phyloP scores from a whole-genome alignment of 1,140 invertebrate genomes.

The Oncopeltus fasciatus region DNA sequence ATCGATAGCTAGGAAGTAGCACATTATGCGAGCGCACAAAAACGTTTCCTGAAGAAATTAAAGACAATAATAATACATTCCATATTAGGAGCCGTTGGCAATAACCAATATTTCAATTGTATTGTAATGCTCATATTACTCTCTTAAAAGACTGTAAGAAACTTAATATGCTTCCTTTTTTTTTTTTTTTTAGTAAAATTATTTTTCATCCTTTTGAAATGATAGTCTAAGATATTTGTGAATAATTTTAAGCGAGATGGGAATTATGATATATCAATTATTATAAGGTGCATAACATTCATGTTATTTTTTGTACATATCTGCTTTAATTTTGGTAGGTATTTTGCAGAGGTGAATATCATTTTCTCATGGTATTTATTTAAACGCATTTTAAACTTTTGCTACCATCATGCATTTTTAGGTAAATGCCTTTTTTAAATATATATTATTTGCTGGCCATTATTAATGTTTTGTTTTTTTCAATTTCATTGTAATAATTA shows the following conservation, averaged over 20 bases:
- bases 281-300: neutral
- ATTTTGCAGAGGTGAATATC: neutral
- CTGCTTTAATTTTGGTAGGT: too few relatives aligned
- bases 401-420: too few relatives aligned
- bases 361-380: too few relatives aligned
- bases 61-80: constrained; percentile 7
- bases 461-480: too few relatives aligned
- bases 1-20: constrained; percentile 4
- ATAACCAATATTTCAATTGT: neutral
- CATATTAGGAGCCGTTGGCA: neutral
- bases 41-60: neutral
- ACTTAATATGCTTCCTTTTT: constrained; percentile 1
- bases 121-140: neutral
- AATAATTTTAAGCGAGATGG: neutral
- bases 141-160: constrained; percentile 6
- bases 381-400: too few relatives aligned
- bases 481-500: too few relatives aligned
- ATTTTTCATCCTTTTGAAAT: neutral
- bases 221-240: neutral
- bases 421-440: too few relatives aligned
- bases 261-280: neutral
- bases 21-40: constrained; percentile 1
- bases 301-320: too few relatives aligned
- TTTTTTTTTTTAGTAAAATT: neutral
- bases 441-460: too few relatives aligned